A percentile compares a stretch with the other conserved stretches of the same genome.
These are phyloP conservation scores for Synergus umbraculus DNA, from an alignment of 2,888 invertebrate genomes.

Conservation along the genomic window DNA sequence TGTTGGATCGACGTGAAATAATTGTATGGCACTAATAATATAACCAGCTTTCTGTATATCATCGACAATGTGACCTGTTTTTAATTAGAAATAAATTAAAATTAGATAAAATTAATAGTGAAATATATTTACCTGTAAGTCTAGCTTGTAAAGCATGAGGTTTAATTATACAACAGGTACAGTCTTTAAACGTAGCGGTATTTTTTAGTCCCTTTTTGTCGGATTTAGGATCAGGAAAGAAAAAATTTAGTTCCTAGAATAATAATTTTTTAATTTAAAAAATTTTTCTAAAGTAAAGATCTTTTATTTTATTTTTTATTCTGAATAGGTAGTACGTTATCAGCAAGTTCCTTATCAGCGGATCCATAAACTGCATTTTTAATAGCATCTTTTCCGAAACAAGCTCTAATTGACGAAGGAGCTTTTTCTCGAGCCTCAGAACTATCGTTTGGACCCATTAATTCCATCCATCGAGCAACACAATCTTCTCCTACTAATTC, in stretches of 20 bases:
- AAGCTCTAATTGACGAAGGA: conserved; percentile 82
- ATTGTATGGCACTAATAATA: conserved; percentile 87
- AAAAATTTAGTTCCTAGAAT: conserved; percentile 49
- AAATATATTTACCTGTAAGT: conserved; percentile 74
- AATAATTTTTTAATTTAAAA: background rate
- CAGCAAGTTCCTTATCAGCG: conserved; percentile 79
- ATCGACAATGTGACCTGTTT: conserved; percentile 83
- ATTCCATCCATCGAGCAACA: conserved; percentile 80
- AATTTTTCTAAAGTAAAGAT: conserved; percentile 15
- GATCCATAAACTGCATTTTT: conserved; percentile 86
- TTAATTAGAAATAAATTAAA: conserved; percentile 63
- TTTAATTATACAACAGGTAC: conserved; percentile 91
- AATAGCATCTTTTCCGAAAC: conserved; percentile 84
- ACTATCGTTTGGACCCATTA: conserved; percentile 83
- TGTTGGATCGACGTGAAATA: conserved; percentile 87
- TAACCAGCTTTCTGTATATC: conserved; percentile 88
- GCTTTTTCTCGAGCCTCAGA: conserved; percentile 79
- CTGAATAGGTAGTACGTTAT: conserved; percentile 72
- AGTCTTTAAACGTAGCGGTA: conserved; percentile 82
- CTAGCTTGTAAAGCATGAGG: conserved; percentile 92
- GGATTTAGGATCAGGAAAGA: conserved; percentile 41
- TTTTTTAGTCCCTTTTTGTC: conserved; percentile 66
- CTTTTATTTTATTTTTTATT: conserved; percentile 51
- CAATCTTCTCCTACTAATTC: conserved; percentile 87
- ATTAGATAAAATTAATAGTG: conserved; percentile 19